Conservation (phyloP, 2,113 vertebrate genomes). For the Sapajus apella region DNA sequence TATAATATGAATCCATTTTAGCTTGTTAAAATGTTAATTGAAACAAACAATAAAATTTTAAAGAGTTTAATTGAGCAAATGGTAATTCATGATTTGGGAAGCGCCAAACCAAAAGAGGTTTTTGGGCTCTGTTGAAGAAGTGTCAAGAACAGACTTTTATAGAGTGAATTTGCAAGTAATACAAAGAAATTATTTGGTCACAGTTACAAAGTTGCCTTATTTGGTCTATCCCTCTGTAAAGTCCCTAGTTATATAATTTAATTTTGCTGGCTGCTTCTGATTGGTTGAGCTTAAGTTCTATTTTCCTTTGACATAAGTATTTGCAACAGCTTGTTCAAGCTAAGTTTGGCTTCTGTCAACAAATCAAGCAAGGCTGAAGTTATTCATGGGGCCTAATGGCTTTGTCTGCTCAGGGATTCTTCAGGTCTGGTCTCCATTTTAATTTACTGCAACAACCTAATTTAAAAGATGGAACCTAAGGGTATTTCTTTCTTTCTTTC, state of each 20-base stretch:
- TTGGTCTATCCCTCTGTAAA: background rate
- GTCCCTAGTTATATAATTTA: background rate
- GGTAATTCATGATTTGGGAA: background rate
- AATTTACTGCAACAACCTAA: background rate
- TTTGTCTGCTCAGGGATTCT: background rate
- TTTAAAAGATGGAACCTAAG: background rate
- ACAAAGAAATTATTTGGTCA: background rate
- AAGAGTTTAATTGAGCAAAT: background rate
- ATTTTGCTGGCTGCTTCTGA: background rate
- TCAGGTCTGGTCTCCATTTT: background rate
- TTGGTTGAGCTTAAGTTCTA: background rate
- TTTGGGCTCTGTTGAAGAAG: background rate
- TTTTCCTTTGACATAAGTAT: background rate
- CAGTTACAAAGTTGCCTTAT: background rate
- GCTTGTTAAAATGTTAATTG: background rate
- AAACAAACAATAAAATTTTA: background rate
- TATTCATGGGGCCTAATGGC: background rate
- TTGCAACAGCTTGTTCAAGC: background rate
- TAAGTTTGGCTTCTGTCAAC: background rate
- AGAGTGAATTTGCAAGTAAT: background rate
- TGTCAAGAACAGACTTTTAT: background rate
- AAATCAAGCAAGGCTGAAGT: background rate
- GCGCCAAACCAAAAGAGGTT: background rate
- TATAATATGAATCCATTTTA: background rate
- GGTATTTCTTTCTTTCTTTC: slow-evolving; percentile 22